Percentiles rank a stretch among this genome's conserved stretches.
These are phyloP conservation scores for Nyctibius bracteatus DNA, from an alignment of 2,113 vertebrate species.

Conservation along the genomic window DNA sequence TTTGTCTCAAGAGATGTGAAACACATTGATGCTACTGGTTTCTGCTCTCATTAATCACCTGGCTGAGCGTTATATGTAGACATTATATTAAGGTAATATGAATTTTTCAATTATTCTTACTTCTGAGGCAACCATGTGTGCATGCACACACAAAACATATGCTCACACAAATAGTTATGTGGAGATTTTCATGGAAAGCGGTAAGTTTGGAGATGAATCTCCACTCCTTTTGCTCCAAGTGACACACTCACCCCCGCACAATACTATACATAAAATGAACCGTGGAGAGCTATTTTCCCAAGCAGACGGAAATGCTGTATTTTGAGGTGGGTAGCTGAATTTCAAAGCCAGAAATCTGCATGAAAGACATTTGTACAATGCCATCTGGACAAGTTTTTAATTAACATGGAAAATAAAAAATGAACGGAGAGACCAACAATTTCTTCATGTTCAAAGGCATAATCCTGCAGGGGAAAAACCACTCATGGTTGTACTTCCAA, in stretches of 20 bases:
- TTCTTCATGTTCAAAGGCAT: constrained; percentile 5
- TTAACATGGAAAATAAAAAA: constrained; percentile 36
- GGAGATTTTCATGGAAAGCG: not conserved
- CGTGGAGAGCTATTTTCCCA: not conserved
- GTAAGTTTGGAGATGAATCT: not conserved
- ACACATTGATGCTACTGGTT: not conserved
- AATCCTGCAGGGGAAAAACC: not conserved
- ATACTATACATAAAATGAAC: not conserved
- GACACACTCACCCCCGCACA: not conserved
- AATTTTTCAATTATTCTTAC: not conserved
- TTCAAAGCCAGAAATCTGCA: constrained; percentile 49
- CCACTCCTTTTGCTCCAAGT: not conserved
- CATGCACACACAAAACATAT: not conserved
- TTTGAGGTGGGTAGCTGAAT: constrained; percentile 20
- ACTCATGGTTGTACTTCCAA: not conserved
- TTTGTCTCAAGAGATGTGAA: not conserved
- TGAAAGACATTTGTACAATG: constrained; percentile 29
- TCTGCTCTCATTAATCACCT: not conserved
- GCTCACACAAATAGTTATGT: not conserved
- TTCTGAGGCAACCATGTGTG: not conserved
- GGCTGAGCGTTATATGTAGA: not conserved
- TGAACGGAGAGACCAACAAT: not conserved
- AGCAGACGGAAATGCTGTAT: constrained; percentile 2
- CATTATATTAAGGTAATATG: not conserved
- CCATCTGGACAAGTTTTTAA: constrained; percentile 60